Conservation (phyloP, 2,113 vertebrate genomes). For the Circaetus gallicus region DNA sequence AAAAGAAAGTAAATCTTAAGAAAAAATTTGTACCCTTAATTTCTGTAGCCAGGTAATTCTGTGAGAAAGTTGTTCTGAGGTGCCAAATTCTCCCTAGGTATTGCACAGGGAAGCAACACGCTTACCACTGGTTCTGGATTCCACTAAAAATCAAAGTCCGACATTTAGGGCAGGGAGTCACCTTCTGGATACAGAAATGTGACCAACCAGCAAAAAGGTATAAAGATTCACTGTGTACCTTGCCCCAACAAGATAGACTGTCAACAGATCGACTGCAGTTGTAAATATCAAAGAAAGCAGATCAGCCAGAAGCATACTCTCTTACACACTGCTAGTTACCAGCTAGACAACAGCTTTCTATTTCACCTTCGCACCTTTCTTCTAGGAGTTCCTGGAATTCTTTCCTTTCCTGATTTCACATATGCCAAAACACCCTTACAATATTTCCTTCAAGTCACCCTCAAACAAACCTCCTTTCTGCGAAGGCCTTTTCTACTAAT, state of each 20-base stretch:
- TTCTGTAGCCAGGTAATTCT: neutral
- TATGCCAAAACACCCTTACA: neutral
- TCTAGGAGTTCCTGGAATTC: neutral
- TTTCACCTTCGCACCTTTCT: neutral
- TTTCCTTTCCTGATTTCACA: neutral
- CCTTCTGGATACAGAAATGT: neutral
- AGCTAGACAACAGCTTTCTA: neutral
- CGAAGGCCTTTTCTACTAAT: neutral
- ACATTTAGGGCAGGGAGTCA: neutral
- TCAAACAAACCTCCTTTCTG: neutral
- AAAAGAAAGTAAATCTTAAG: neutral
- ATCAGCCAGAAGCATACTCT: neutral
- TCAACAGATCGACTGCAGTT: neutral
- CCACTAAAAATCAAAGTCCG: neutral
- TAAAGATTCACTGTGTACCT: neutral
- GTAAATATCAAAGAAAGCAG: neutral
- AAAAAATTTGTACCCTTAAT: neutral
- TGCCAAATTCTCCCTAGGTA: neutral
- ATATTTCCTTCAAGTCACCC: neutral
- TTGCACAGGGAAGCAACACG: neutral
- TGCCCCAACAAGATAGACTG: neutral
- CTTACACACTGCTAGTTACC: neutral
- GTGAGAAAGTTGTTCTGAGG: neutral
- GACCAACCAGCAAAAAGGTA: neutral
- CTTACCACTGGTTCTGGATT: neutral